Base-by-base conservation (phyloP, 1,140 invertebrate species). In the Andricus grossulariae region DNA sequence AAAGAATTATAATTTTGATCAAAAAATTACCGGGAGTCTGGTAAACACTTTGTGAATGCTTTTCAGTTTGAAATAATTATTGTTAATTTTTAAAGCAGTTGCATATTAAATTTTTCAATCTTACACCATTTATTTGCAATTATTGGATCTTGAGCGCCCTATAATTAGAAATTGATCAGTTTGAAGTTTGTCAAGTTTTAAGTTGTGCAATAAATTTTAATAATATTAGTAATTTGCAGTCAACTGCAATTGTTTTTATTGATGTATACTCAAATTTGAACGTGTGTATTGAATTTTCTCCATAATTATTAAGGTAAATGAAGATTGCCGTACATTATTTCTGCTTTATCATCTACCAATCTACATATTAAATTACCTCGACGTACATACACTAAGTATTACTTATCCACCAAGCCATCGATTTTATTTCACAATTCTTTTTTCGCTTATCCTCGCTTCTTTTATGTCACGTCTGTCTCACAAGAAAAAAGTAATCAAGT, bases 401-500 rank as follows among this genome's bases (percentile, higher is more conserved):
- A 66, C 60, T 66, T 32, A 66, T 66, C 60, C n/a, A 32, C 60
- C 60, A 66, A 66, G 25, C 39, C 60, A 66, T 66, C 60, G 32
- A 66, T 66, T 66, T 66, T 66, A 66, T 66, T 66, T 66, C 60
- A 21, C 25, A 66, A 45, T 16, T 16, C 13, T 66, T 66, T 66
- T 66, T 66, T 45, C 15, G 60, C 60, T 66, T 66, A 66, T 66
- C 5, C 25, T 39, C 60, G 16, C n/a, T 66, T 66, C 25, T 66
- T 66, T 66, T 19, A 55, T 66, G 60, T 66, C 60, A 66, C 60
- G 60, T 66, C 60, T 39, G 60, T 66, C 60, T 66, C 39, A n/a
- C 19, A 52, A 74, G 49, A 50, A 15, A 60, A 52, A 66, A 75
- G 73, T 25, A 66, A 25, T 66, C 19, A 50, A 75, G 57, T 75